Evolutionary conservation across 2,888 invertebrate genomes (phyloP), one percentile per base, ranked within the genome.

Genomic region (Ennomos quercinarius): DNA sequence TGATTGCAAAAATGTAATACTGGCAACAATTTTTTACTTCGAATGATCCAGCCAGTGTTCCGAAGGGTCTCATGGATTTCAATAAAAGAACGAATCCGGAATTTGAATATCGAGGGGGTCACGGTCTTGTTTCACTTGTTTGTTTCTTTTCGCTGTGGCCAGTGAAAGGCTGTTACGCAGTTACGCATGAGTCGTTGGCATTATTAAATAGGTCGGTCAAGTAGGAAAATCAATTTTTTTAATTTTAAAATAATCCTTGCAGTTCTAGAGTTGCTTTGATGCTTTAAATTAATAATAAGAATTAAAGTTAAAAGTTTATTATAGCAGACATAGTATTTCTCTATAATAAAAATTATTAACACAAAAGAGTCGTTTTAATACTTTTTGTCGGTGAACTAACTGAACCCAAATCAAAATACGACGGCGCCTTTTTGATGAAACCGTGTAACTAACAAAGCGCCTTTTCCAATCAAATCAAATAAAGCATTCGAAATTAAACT

Each of bases 71-170:
- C 53, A 54, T 36, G 51, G 42, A 17, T 46, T 44, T 37, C 17
- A 13, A 36, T 27, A 41, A 41, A 49, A 8, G n/a, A 43, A 35
- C 57, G 41, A 84, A 86, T 84, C 83, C 83, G 63, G 81, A 86
- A 87, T 89, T 89, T 88, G 83, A 88, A 90, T 87, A 85, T 78
- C 73, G 74, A 77, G 76, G 78, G 78, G 81, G 81, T 80, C 78
- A 78, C 66, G 69, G 61, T 67, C 76, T 77, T 40, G 34, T 48
- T 81, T 83, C 61, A 66, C 76, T 77, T 40, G 34, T 48, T 81
- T 83, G 77, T 75, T 80, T 78, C 78, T 76, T 17, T 75, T 39
- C 36, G 35, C 12, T n/a, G 59, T 27, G 53, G 44, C 69, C 49
- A 51, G 43, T 56, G 48, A 54, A 61, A 60, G 60, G 46, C 45